Conservation (phyloP, 2,888 invertebrate genomes). For the Rotaria macrura region DNA sequence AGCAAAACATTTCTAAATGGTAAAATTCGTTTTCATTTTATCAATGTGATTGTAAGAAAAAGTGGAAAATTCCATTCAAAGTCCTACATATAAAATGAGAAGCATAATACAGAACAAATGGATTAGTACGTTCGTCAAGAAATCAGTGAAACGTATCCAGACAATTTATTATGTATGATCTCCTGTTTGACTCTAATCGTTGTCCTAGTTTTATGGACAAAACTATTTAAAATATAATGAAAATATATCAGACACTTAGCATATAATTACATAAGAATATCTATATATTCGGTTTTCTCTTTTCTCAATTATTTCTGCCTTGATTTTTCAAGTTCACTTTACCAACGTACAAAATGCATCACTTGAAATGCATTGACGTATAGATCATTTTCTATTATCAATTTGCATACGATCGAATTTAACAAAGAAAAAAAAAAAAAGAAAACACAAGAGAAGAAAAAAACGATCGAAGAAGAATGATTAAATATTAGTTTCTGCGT, state of each 20-base stretch:
- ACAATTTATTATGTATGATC: background rate
- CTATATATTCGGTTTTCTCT: slow-evolving; percentile 15
- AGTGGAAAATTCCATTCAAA: background rate
- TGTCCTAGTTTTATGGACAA: slow-evolving; percentile 17
- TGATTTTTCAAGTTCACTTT: slow-evolving; percentile 5
- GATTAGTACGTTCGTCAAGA: background rate
- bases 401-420: background rate
- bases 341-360: background rate
- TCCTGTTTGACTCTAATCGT: background rate
- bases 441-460: background rate
- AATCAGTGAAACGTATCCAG: background rate
- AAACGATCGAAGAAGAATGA: background rate
- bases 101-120: background rate
- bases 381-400: slow-evolving; percentile 6
- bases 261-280: background rate
- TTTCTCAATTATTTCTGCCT: slow-evolving; percentile 17
- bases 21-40: too few relatives aligned
- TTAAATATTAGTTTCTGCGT: background rate
- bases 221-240: background rate
- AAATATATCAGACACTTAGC: background rate
- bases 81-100: background rate
- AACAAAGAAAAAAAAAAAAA: background rate
- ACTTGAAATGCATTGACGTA: background rate
- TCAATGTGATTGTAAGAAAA: background rate
- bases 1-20: background rate